phyloP scores from a whole-genome alignment of 2,113 vertebrate genomes.

The Eira barbara region DNA sequence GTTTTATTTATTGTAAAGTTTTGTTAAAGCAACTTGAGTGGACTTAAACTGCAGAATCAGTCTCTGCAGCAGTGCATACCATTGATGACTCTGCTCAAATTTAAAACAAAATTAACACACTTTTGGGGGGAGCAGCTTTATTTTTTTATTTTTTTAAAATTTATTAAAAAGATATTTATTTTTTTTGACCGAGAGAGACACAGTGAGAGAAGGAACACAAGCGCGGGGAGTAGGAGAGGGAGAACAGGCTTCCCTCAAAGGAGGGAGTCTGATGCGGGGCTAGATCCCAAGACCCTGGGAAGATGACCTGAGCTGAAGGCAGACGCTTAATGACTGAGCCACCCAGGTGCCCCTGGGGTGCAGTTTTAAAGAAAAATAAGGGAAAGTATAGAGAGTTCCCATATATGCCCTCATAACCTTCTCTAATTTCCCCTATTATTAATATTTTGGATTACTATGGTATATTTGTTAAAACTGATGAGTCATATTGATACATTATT shows the following conservation, averaged over 20 bases:
- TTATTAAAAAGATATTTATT: too few relatives aligned
- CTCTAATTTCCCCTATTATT: neutral
- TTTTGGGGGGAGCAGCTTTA: neutral
- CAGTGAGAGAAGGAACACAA: too few relatives aligned
- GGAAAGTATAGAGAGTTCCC: neutral
- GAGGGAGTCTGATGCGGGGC: too few relatives aligned
- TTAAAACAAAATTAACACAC: neutral
- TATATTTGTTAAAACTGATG: neutral
- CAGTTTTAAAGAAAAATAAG: neutral
- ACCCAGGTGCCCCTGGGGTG: too few relatives aligned
- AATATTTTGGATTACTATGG: neutral
- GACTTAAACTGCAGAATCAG: neutral
- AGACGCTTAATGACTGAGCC: too few relatives aligned
- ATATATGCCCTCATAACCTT: neutral
- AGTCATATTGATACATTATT: neutral
- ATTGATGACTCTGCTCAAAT: neutral
- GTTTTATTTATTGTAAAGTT: neutral
- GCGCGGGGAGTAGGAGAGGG: too few relatives aligned
- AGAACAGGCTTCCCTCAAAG: too few relatives aligned
- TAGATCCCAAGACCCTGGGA: too few relatives aligned
- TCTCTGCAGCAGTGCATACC: neutral
- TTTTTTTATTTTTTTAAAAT: too few relatives aligned
- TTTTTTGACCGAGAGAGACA: too few relatives aligned
- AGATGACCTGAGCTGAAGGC: too few relatives aligned
- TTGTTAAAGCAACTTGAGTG: neutral